A percentile compares a stretch with the other conserved stretches of the same genome.
These are phyloP conservation scores for Noctua comes DNA, from an alignment of 2,888 invertebrate species.

Conservation along the genomic window DNA sequence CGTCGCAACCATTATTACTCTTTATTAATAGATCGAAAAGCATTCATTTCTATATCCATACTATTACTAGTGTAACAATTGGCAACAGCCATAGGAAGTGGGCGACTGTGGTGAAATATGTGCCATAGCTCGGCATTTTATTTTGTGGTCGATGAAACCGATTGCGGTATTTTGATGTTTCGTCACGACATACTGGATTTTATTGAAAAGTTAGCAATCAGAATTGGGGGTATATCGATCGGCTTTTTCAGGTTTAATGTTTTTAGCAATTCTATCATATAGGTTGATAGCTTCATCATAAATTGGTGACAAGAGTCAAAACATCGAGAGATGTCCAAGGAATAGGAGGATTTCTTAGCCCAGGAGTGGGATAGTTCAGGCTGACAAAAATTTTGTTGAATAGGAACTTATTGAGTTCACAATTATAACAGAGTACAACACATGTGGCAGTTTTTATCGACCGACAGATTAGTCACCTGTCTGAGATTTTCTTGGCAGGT, in stretches of 20 bases:
- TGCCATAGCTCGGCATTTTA: conserved; percentile 59
- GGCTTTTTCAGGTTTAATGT: conserved; percentile 11
- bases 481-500: conserved; percentile 49
- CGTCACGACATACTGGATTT: conserved; percentile 43
- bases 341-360: neutral
- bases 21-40: conserved; percentile 77
- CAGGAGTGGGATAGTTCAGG: neutral
- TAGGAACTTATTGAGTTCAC: neutral
- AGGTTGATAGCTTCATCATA: neutral
- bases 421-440: conserved; percentile 6
- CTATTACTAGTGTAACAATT: conserved; percentile 77
- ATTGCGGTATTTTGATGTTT: conserved; percentile 48
- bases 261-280: conserved; percentile 5
- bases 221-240: neutral
- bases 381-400: neutral
- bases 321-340: neutral
- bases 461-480: conserved; percentile 31
- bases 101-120: conserved; percentile 75
- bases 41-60: conserved; percentile 72
- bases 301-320: neutral
- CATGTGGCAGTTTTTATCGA: conserved; percentile 34
- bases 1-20: conserved; percentile 28
- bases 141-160: conserved; percentile 50
- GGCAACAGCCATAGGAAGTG: conserved; percentile 83
- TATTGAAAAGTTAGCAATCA: conserved; percentile 40